These are phyloP conservation scores for Callaeas wilsoni DNA, from an alignment of 2,113 vertebrate genomes.

Conservation along the genomic window DNA sequence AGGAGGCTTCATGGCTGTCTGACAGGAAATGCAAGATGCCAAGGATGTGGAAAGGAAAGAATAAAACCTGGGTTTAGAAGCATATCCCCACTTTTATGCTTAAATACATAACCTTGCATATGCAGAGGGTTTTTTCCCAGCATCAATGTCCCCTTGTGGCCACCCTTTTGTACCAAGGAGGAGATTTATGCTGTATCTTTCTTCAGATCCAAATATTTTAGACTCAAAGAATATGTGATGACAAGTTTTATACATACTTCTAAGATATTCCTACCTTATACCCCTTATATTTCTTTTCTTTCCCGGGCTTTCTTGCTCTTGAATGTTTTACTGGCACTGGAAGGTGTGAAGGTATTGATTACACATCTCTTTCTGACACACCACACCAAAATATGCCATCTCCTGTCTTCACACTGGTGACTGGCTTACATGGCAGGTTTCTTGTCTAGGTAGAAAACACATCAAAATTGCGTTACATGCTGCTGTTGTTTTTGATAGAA, in stretches of 20 bases:
- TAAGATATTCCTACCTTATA: background rate
- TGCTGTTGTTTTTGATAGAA: conserved; percentile 35
- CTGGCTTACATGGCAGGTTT: background rate
- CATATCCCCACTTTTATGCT: background rate
- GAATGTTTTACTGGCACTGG: background rate
- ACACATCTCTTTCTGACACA: background rate
- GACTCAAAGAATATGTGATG: background rate
- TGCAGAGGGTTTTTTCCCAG: background rate
- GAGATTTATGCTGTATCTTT: background rate
- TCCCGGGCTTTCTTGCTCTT: background rate
- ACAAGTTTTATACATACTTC: background rate
- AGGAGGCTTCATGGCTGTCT: background rate
- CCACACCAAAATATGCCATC: background rate
- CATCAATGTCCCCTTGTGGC: background rate
- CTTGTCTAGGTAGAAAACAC: background rate
- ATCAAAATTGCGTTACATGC: background rate
- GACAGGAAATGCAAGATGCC: background rate
- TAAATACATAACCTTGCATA: background rate
- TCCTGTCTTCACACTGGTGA: background rate
- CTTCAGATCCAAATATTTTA: background rate
- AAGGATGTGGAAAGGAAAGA: background rate
- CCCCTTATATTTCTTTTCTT: background rate
- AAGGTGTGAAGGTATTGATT: conserved; percentile 16
- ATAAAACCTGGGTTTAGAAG: background rate
- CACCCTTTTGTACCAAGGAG: background rate